Percentiles rank a stretch among this genome's conserved stretches.
Conservation (phyloP, 1,140 invertebrate species). For the Drosophila arawakana region DNA sequence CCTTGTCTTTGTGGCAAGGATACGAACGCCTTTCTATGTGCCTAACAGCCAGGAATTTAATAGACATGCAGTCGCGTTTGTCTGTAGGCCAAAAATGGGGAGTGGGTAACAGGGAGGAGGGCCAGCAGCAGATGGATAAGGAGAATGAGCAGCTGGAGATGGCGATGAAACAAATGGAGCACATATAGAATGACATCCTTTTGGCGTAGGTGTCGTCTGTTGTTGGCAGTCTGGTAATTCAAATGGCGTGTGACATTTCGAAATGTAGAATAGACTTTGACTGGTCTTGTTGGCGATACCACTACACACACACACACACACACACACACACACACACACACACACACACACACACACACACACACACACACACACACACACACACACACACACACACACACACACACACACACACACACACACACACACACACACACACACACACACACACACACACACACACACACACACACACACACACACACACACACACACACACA, state of each 20-base stretch:
- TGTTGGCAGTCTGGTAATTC: conserved; percentile 27
- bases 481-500: conserved; percentile 3
- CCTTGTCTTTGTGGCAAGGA: conserved; percentile 24
- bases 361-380: conserved; percentile 11
- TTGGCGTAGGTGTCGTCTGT: conserved; percentile 4
- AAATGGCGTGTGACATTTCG: conserved; percentile 39
- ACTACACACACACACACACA: conserved; percentile 13
- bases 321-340: background rate
- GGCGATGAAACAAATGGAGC: too few species aligned
- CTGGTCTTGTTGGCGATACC: background rate
- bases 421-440: conserved; percentile 4
- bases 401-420: conserved; percentile 10
- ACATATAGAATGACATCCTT: background rate
- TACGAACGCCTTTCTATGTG: conserved; percentile 20
- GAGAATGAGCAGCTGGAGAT: background rate
- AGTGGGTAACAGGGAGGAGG: background rate
- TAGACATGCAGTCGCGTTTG: conserved; percentile 22
- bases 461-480: conserved; percentile 8
- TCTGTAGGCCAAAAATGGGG: background rate
- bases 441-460: conserved; percentile 9
- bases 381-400: conserved; percentile 9
- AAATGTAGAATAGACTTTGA: conserved; percentile 37
- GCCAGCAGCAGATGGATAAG: background rate
- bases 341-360: background rate
- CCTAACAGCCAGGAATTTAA: conserved; percentile 43